Base-by-base conservation (phyloP, 2,113 vertebrate genomes). In the Anarhynchus alexandrinus region DNA sequence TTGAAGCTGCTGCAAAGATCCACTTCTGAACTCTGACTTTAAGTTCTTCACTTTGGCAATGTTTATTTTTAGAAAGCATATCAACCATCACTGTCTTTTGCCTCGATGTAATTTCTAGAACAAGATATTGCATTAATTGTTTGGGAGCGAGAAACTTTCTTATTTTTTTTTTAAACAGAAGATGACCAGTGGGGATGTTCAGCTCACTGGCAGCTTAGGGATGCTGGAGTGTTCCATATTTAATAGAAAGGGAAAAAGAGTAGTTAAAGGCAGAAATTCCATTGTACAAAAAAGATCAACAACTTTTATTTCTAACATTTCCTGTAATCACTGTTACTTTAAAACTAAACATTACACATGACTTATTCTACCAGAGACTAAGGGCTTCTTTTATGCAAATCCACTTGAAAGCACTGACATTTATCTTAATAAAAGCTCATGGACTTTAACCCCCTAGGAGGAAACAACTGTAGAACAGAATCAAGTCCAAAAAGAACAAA, bases 401-500 rank as follows among this genome's bases (percentile, higher is more conserved):
- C 51, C 64, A 79, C 59, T 92, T 81, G 40, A 71, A 91, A 85
- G 77, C 81, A 90, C 45, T 93, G 78, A 90, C 84, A 89, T 91
- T 95, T 88, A 94, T 94, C 93, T 96, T 85, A 66, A 89, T 90
- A 97, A 84, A 96, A 92, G 45, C 82, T 81, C 62, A 58, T 12
- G 71, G 74, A 93, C 71, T 66, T 95, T 47, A 96, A 90, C 62
- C 64, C 42, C 64, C 72, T 18, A 85, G 82, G 71, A 94, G 84
- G 83, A 93, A 88, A 86, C 71, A 70, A 96, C 42, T 67, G 78
- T 17, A 91, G 51, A 90, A 90, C 12, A 77, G 57, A 76, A 91
- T 43, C 32, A 80, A 85, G 51, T 73, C 51, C 89, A 89, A 85
- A 80, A 62, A 87, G 83, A 82, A 82, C 34, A 80, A 55, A 85